Conservation (phyloP, 1,140 invertebrate species). For the Rhagoletis pomonella region DNA sequence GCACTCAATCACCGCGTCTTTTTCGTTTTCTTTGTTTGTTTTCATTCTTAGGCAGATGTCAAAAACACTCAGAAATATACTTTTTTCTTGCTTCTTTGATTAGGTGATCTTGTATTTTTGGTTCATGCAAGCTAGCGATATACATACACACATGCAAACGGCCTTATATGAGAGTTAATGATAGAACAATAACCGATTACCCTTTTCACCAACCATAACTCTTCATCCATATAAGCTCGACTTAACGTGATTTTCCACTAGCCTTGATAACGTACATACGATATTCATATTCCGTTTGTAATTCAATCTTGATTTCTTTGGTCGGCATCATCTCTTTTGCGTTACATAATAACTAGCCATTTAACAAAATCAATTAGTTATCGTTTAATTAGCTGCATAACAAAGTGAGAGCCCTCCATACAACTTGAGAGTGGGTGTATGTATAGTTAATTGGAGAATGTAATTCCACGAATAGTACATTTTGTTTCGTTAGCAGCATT, state of each 20-base stretch:
- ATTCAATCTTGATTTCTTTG: constrained; percentile 7
- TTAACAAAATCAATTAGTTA: background rate
- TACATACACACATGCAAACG: too few species aligned
- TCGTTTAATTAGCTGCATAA: background rate
- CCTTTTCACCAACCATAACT: too few species aligned
- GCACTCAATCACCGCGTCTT: too few species aligned
- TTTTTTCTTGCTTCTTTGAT: too few species aligned
- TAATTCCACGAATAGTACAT: background rate
- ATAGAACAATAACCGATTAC: too few species aligned
- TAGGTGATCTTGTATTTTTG: too few species aligned
- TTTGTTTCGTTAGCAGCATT: background rate
- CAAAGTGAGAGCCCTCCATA: background rate
- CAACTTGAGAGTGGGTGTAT: background rate
- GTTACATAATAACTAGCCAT: background rate
- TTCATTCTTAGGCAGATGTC: too few species aligned
- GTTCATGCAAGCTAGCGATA: too few species aligned
- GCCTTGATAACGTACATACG: background rate
- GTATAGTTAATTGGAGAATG: background rate
- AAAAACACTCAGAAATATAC: too few species aligned
- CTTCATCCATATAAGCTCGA: too few species aligned
- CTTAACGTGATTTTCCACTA: background rate
- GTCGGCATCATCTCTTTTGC: background rate
- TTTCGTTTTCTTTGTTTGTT: too few species aligned
- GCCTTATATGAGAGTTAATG: too few species aligned
- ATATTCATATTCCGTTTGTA: background rate